Base-by-base conservation (phyloP, 2,797 vertebrate genomes). In the Esox lucius region DNA sequence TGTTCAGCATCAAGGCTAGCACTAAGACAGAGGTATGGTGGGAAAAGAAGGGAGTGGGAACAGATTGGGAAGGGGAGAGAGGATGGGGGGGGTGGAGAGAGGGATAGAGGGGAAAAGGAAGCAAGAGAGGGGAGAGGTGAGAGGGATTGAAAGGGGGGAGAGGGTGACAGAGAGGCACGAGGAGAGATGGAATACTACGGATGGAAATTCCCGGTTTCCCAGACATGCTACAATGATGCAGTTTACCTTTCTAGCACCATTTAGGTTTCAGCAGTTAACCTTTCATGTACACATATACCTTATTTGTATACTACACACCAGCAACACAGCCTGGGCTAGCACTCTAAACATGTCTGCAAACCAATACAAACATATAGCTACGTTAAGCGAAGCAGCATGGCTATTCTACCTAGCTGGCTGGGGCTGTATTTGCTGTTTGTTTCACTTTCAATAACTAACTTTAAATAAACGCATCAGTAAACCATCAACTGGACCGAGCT, bases 141-240 rank as follows among this genome's bases (percentile, higher is more conserved):
- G n/a, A n/a, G n/a, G n/a, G n/a, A n/a, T n/a, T n/a, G n/a, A n/a
- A n/a, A n/a, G n/a, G n/a, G n/a, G n/a, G n/a, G n/a, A n/a, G n/a
- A n/a, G n/a, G 31, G 65, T 9, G 17, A n/a, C 33, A 17, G 33
- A 15, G 5, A 7, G 16, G 33, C 35, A 39, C 39, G 7, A 7
- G 35, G 35, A 7, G 35, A 39, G 3, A 39, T 7, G 35, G 35
- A 39, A 39, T 3, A 39, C 35, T 73, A 42, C 75, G 70, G 76
- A 78, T 48, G 76, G 75, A 72, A 85, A 87, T 81, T 87, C 83
- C 83, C 82, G 85, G 5, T 17, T 28, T 26, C 17, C 26, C 48
- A 53, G 69, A 31, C 69, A 19, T 53, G 17, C 24, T 53, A 28
- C 26, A 8, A n/a, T 31, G 49, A 1, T 48, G 46, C 1, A 24